phyloP scores from a whole-genome alignment of 2,888 invertebrate species.

The Cryptocephalus moraei region DNA sequence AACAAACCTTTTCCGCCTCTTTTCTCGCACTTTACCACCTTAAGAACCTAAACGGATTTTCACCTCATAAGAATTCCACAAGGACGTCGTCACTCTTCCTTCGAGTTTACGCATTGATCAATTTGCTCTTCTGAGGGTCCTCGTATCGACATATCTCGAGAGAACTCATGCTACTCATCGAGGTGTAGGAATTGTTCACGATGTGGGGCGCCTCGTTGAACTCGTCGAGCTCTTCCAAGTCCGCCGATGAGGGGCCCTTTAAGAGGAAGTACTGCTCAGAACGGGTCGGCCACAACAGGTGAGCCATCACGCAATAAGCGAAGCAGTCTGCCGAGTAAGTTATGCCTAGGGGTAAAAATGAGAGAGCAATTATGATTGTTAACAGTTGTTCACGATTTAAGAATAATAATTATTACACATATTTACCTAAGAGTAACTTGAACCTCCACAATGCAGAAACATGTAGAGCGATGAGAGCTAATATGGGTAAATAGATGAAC shows the following conservation, averaged over 20 bases:
- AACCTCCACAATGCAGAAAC: constrained; percentile 93
- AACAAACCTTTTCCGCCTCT: too few relatives aligned
- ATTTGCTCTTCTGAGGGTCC: constrained; percentile 24
- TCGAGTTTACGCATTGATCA: constrained; percentile 12
- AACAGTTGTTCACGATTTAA: background rate
- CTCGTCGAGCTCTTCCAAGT: constrained; percentile 77
- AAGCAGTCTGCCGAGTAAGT: constrained; percentile 92
- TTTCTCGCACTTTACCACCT: too few relatives aligned
- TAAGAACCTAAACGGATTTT: too few relatives aligned
- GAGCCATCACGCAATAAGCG: constrained; percentile 91
- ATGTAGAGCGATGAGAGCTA: constrained; percentile 86
- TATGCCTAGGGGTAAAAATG: constrained; percentile 56
- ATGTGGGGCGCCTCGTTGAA: constrained; percentile 88
- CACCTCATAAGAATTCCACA: too few relatives aligned
- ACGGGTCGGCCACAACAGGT: constrained; percentile 90
- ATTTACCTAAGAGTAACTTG: constrained; percentile 80
- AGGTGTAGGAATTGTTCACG: constrained; percentile 46
- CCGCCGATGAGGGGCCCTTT: constrained; percentile 59
- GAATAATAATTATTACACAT: background rate
- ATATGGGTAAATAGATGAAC: constrained; percentile 94
- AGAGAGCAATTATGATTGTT: background rate
- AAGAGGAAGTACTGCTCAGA: constrained; percentile 85
- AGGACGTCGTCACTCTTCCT: too few relatives aligned
- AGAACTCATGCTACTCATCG: constrained; percentile 31
- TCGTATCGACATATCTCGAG: constrained; percentile 31